Percentiles rank a stretch among this genome's conserved stretches.
Evolutionary conservation across 2,113 vertebrate species (phyloP).

Genomic region (Nymphicus hollandicus): DNA sequence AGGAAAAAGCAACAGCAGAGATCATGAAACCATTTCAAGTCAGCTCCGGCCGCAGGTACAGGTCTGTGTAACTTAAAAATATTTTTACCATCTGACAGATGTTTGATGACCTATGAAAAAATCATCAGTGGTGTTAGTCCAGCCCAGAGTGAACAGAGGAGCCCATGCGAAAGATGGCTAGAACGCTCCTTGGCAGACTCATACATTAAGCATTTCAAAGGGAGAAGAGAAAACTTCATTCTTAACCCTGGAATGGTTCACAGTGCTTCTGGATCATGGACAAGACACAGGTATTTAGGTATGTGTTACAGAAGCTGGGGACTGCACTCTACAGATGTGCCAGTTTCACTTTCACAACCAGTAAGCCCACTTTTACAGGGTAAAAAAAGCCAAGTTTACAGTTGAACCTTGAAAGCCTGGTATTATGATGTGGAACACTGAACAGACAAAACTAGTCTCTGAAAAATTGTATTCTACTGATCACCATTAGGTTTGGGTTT

Average conservation of each 20-base stretch:
- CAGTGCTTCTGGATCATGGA: rapidly evolving
- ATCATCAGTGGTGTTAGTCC: not conserved
- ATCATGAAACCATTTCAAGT: not conserved
- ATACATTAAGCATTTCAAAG: not conserved
- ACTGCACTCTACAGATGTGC: rapidly evolving
- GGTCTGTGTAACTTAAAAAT: not conserved
- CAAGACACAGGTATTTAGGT: not conserved
- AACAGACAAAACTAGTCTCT: not conserved
- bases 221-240: not conserved
- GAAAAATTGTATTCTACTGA: not conserved
- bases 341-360: no score
- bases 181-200: not conserved
- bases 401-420: not conserved
- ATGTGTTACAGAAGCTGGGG: not conserved
- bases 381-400: not conserved
- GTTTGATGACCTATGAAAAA: not conserved
- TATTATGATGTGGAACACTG: not conserved
- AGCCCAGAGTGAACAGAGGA: not conserved
- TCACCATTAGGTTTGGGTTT: rapidly evolving
- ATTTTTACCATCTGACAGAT: not conserved
- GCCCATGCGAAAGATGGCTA: not conserved
- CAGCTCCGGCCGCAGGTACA: not conserved
- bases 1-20: not conserved
- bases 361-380: not conserved
- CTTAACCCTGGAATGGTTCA: not conserved